Percentiles rank a stretch among this genome's conserved stretches.
Conservation (phyloP, 2,888 invertebrate species). For the Drosophila phalerata region DNA sequence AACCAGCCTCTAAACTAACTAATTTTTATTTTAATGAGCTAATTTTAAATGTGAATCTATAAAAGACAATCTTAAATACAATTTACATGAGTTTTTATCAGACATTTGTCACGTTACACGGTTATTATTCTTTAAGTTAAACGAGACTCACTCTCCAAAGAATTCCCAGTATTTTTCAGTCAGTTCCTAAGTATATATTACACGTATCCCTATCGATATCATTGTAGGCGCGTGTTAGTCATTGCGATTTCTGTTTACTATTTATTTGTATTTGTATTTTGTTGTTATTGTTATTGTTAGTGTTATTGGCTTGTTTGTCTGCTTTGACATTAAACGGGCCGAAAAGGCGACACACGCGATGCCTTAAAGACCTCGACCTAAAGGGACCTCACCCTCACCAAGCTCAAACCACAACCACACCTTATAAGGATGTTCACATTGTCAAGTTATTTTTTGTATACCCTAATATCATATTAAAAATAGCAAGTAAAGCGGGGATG, state of each 20-base stretch:
- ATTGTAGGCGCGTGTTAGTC: constrained; percentile 71
- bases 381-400: background rate
- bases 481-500: background rate
- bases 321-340: constrained; percentile 58
- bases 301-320: constrained; percentile 76
- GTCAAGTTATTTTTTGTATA: background rate
- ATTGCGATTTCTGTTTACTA: constrained; percentile 64
- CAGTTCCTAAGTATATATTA: background rate
- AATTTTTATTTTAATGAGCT: constrained; percentile 1
- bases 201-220: constrained; percentile 12
- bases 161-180: background rate
- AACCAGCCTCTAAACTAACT: background rate
- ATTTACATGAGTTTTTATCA: constrained; percentile 19
- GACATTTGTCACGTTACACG: constrained; percentile 14
- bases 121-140: background rate
- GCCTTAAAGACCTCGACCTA: constrained; percentile 30
- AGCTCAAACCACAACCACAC: constrained; percentile 6
- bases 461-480: background rate
- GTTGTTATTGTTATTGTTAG: constrained; percentile 71
- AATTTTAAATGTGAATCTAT: constrained; percentile 1
- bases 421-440: constrained; percentile 9
- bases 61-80: constrained; percentile 9
- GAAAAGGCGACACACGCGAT: constrained; percentile 45
- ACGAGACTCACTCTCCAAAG: background rate
- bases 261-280: constrained; percentile 67